A percentile compares a stretch with the other conserved stretches of the same genome.
These are phyloP conservation scores for Hydractinia symbiolongicarpus DNA, from an alignment of 30 jellyfish, hydroid and myxozoan species.

Conservation along the genomic window DNA sequence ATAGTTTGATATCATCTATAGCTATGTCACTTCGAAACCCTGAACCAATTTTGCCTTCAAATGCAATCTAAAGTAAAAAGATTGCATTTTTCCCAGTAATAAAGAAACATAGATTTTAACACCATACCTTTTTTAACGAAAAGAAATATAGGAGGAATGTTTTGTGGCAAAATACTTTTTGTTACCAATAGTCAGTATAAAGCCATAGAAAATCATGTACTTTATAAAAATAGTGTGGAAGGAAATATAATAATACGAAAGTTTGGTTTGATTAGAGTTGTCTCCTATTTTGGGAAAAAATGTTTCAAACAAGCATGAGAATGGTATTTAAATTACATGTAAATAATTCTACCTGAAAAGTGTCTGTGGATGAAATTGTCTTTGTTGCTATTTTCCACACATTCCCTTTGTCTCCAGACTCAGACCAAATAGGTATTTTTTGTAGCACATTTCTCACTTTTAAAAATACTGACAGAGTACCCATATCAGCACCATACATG, in stretches of 20 bases:
- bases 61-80: constrained; percentile 26
- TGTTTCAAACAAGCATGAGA: background rate
- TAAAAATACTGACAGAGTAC: constrained; percentile 47
- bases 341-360: constrained; percentile 49
- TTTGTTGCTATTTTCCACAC: constrained; percentile 70
- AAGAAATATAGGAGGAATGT: background rate
- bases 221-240: background rate
- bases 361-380: constrained; percentile 45
- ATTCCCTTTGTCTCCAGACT: constrained; percentile 78
- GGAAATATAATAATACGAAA: background rate
- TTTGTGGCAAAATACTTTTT: background rate
- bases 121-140: background rate
- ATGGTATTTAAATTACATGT: background rate
- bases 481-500: constrained; percentile 62
- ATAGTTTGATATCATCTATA: constrained; percentile 32
- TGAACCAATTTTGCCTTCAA: constrained; percentile 37
- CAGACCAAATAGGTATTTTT: constrained; percentile 70
- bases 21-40: constrained; percentile 30
- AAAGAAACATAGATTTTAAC: background rate
- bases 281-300: too few species aligned
- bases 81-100: background rate
- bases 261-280: too few species aligned
- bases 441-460: constrained; percentile 40
- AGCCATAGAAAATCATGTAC: background rate
- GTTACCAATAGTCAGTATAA: background rate